Evolutionary conservation across 2,888 invertebrate genomes (phyloP), one percentile per base, ranked within the genome.

Genomic region (Uropetala carovei): DNA sequence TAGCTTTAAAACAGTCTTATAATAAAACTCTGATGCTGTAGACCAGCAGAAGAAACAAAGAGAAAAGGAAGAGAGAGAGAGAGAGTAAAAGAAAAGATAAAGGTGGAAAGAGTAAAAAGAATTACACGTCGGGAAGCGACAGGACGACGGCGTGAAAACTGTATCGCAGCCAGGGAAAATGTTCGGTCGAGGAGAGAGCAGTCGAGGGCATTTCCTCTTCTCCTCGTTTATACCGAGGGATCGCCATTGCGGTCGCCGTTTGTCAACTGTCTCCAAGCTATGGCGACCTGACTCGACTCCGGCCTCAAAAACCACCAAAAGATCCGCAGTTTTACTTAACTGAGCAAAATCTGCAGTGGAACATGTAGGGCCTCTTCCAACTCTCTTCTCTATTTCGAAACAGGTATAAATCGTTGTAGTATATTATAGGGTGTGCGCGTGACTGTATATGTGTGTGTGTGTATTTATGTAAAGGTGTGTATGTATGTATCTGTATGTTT

Each of bases 181-280:
- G 75, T 27, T 75, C 68, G 68, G n/a, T 68, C 22, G 75, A 75
- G 27, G 75, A 75, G 64, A 64, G 16, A 64, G 68, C 68, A 68
- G 68, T 68, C 75, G 75, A 75, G 75, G 75, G 75, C 27, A 75
- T 75, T 75, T 75, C 75, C 75, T 75, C 68, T 22, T 68, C 68
- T 68, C 75, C 27, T 22, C 75, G 75, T 75, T 75, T 75, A 75
- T 75, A 27, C 75, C 75, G 75, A 75, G 27, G 75, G 75, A 75
- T 75, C 75, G 75, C 75, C 75, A 75, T 75, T 75, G 75, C 75
- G 75, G 75, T 75, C 27, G 75, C 75, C 75, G 75, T 75, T 75
- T 75, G 75, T 75, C 75, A 75, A 75, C 75, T 75, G 75, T 75
- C 75, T 75, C 27, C 75, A 22, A 75, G 75, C 75, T 75, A 75